Evolutionary conservation across 2,113 vertebrate genomes (phyloP).

Genomic region (Lates calcarifer): DNA sequence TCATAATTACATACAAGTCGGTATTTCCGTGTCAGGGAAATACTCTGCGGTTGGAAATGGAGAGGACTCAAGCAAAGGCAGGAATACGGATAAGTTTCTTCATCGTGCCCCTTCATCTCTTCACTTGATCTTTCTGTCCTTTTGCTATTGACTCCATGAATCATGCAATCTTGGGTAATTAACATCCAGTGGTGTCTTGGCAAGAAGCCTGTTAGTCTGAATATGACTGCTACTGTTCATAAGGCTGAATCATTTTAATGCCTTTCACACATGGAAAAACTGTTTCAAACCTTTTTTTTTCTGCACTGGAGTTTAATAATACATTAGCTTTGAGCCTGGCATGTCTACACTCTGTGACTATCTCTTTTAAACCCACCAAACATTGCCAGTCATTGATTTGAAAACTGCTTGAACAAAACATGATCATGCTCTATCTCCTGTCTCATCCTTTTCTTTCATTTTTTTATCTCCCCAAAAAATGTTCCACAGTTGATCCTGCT

Average conservation of each 20-base stretch:
- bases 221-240: conserved; percentile 14
- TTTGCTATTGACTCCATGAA: conserved; percentile 68
- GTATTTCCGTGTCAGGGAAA: conserved; percentile 85
- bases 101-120: conserved; percentile 65
- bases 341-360: conserved; percentile 16
- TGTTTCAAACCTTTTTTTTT: not conserved
- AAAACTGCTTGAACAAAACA: conserved; percentile 35
- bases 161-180: conserved; percentile 73
- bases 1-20: conserved; percentile 86
- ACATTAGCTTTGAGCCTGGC: conserved; percentile 11
- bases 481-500: conserved; percentile 28
- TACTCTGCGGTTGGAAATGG: conserved; percentile 77
- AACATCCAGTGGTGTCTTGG: conserved; percentile 63
- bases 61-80: conserved; percentile 72
- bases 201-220: conserved; percentile 40
- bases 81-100: conserved; percentile 66
- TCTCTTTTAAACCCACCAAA: conserved; percentile 27
- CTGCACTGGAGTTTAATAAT: conserved; percentile 27
- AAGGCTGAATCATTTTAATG: conserved; percentile 1
- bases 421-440: conserved; percentile 1
- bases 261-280: not conserved
- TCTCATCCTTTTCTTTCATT: conserved; percentile 20
- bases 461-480: conserved; percentile 14
- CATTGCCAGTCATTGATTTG: conserved; percentile 45
- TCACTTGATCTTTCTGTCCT: conserved; percentile 72